Evolutionary conservation across 1,140 invertebrate genomes (phyloP).

Genomic region (Wiebesia pumilae): DNA sequence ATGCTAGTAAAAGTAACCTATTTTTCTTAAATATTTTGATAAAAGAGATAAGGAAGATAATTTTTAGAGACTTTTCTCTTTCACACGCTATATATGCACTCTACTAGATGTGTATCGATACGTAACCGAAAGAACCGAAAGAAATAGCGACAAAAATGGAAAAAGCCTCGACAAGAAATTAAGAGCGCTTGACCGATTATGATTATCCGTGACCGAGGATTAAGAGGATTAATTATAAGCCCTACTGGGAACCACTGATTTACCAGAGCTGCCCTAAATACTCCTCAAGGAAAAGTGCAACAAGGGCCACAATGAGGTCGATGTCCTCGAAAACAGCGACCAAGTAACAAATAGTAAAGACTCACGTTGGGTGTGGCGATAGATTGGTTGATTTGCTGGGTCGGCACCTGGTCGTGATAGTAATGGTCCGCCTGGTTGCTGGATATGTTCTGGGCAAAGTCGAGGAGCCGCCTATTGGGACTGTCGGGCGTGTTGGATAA

Average conservation of each 20-base stretch:
- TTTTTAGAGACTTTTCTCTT: no score
- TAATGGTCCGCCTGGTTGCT: constrained; percentile 70
- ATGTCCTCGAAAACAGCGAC: not conserved
- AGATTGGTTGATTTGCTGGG: constrained; percentile 68
- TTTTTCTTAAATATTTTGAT: no score
- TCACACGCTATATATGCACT: no score
- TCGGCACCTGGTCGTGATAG: constrained; percentile 69
- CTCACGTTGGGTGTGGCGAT: constrained; percentile 73
- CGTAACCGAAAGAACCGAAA: no score
- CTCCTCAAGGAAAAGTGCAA: constrained; percentile 5
- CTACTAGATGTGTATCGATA: no score
- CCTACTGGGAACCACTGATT: constrained; percentile 30
- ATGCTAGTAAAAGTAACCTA: no score
- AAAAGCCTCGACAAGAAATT: no score
- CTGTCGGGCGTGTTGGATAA: constrained; percentile 71
- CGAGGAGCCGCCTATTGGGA: constrained; percentile 73
- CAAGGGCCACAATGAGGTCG: not conserved
- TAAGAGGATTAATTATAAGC: not conserved
- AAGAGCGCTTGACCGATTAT: no score
- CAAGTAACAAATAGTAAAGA: constrained; percentile 47
- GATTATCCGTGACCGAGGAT: not conserved
- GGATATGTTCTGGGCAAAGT: constrained; percentile 73
- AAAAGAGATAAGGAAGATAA: no score
- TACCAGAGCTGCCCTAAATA: constrained; percentile 1
- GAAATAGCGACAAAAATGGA: no score